Conservation (phyloP, 1,140 invertebrate genomes). For the Sarcophaga peregrina region DNA sequence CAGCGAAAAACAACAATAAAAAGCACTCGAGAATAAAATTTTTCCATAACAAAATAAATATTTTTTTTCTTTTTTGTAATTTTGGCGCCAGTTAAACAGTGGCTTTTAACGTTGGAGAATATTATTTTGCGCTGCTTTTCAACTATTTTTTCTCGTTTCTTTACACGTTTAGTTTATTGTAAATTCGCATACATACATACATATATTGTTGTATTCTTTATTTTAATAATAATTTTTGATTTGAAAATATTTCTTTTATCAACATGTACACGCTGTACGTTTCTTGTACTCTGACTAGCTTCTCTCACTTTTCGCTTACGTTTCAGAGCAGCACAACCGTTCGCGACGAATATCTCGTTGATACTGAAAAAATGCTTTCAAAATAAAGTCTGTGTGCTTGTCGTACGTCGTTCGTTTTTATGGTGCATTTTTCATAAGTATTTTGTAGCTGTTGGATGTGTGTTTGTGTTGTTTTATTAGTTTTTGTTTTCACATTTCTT, state of each 20-base stretch:
- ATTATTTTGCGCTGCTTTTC: too few species aligned
- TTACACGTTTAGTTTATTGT: neutral
- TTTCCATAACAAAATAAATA: neutral
- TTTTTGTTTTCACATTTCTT: neutral
- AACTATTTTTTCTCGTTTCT: neutral
- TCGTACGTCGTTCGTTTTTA: too few species aligned
- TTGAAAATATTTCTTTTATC: neutral
- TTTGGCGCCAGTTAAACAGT: too few species aligned
- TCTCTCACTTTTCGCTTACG: neutral
- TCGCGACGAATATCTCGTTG: constrained; percentile 29
- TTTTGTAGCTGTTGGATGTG: constrained; percentile 23
- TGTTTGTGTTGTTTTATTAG: neutral
- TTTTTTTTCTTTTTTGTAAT: too few species aligned
- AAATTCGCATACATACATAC: too few species aligned
- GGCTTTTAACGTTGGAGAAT: too few species aligned
- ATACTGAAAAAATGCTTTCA: neutral
- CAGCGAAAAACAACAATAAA: neutral
- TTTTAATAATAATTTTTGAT: neutral
- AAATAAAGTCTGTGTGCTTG: too few species aligned
- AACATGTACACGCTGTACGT: neutral
- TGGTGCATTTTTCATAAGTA: neutral
- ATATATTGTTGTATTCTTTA: neutral
- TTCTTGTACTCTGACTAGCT: neutral
- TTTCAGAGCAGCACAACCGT: constrained; percentile 25
- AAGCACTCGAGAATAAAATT: neutral